A percentile compares a stretch with the other conserved stretches of the same genome.
These are phyloP conservation scores for Chironomus tentans DNA, from an alignment of 2,888 invertebrate genomes.

Conservation along the genomic window DNA sequence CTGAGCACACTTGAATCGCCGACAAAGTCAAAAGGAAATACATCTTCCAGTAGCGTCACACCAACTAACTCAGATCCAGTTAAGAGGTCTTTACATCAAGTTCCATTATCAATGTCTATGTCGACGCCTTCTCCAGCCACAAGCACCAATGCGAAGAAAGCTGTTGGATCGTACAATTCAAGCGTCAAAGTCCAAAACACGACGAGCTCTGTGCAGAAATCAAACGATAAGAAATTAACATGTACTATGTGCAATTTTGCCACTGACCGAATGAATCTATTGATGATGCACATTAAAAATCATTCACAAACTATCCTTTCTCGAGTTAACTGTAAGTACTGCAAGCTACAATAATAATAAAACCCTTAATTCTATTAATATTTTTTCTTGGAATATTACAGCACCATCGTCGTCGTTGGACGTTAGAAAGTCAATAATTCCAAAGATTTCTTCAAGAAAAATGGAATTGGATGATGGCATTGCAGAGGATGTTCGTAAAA, in stretches of 20 bases:
- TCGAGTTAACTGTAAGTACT: conserved; percentile 12
- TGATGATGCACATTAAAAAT: conserved; percentile 62
- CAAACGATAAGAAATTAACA: conserved; percentile 30
- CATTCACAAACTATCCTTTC: conserved; percentile 42
- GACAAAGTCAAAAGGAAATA: conserved; percentile 38
- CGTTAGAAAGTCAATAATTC: neutral
- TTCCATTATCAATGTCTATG: conserved; percentile 37
- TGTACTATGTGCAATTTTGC: conserved; percentile 58
- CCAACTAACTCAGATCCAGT: conserved; percentile 41
- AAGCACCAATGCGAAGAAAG: conserved; percentile 44
- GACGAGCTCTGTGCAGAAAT: neutral
- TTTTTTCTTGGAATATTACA: neutral
- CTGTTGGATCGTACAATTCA: conserved; percentile 1
- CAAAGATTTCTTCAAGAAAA: neutral
- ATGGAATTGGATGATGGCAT: neutral
- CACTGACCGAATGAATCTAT: conserved; percentile 59
- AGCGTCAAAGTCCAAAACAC: conserved; percentile 7
- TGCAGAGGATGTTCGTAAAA: conserved; percentile 21
- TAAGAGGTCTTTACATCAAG: conserved; percentile 29
- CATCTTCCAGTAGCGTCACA: neutral
- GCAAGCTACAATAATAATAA: neutral
- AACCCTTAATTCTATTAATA: neutral
- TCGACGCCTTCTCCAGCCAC: conserved; percentile 37
- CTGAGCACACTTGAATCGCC: conserved; percentile 50
- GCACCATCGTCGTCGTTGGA: neutral